These are phyloP conservation scores for Drosophila parvula DNA, from an alignment of 1,140 invertebrate species.

Conservation along the genomic window DNA sequence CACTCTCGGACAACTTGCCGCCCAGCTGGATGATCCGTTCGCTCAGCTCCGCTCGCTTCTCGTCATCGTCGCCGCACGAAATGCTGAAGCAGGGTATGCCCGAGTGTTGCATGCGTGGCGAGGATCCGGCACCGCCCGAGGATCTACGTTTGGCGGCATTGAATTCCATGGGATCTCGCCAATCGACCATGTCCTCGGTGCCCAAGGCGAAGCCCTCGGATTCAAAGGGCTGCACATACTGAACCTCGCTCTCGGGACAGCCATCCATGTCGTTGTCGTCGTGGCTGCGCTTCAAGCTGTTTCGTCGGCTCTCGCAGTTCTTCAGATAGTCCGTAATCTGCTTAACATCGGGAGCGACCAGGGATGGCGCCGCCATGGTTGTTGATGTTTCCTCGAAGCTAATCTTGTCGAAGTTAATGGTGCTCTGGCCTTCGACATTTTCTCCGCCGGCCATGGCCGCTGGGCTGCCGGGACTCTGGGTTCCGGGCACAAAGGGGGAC, in stretches of 20 bases:
- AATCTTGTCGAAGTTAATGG: constrained; percentile 79
- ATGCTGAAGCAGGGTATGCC: constrained; percentile 76
- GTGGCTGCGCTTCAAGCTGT: constrained; percentile 68
- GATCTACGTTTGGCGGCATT: constrained; percentile 53
- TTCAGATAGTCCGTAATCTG: constrained; percentile 77
- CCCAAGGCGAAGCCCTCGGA: constrained; percentile 67
- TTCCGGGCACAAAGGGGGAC: constrained; percentile 40
- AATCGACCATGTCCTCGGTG: constrained; percentile 74
- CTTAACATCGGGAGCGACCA: constrained; percentile 57
- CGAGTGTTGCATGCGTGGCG: constrained; percentile 53
- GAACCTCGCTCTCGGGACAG: constrained; percentile 50
- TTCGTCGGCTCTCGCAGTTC: constrained; percentile 66
- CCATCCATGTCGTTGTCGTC: constrained; percentile 40
- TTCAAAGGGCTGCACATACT: constrained; percentile 77
- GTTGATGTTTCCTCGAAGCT: constrained; percentile 72
- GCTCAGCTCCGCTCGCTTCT: constrained; percentile 58
- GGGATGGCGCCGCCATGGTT: neutral
- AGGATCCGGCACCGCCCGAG: constrained; percentile 1
- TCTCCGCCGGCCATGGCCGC: neutral
- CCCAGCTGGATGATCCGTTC: constrained; percentile 87
- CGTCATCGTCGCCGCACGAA: constrained; percentile 71
- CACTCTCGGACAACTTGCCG: constrained; percentile 84
- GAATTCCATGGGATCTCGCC: constrained; percentile 78
- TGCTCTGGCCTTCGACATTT: constrained; percentile 40
- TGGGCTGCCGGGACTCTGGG: constrained; percentile 38